These are phyloP conservation scores for Molossus molossus DNA, from an alignment of 2,797 vertebrate genomes.

Conservation along the genomic window DNA sequence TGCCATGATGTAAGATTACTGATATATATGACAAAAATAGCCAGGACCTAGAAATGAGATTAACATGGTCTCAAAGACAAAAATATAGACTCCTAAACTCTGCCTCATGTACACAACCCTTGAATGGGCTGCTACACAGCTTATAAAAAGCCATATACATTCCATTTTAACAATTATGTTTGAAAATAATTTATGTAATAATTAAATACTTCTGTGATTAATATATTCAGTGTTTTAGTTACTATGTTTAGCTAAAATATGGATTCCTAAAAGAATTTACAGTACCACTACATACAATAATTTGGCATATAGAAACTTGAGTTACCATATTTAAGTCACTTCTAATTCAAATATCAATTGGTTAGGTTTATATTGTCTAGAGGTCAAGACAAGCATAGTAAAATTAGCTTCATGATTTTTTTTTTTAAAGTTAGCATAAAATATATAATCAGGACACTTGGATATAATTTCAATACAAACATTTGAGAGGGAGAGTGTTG, in stretches of 20 bases:
- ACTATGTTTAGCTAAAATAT: constrained; percentile 1
- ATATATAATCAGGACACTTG: neutral
- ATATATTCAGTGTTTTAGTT: neutral
- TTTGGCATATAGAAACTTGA: neutral
- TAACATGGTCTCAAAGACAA: neutral
- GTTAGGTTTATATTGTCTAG: neutral
- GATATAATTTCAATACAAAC: constrained; percentile 16
- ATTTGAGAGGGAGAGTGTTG: neutral
- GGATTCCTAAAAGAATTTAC: neutral
- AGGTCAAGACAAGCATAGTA: neutral
- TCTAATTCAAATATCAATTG: neutral
- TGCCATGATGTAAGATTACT: neutral
- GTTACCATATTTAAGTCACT: constrained; percentile 4
- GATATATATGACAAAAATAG: neutral
- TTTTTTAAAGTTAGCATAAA: constrained; percentile 49
- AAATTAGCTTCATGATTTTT: neutral
- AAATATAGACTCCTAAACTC: neutral
- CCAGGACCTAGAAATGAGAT: neutral
- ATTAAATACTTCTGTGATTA: neutral
- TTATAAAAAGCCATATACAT: neutral
- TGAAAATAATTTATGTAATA: constrained; percentile 43
- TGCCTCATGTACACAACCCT: neutral
- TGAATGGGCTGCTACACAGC: neutral
- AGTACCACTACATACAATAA: neutral
- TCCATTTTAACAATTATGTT: neutral